Evolutionary conservation across 2,888 invertebrate genomes (phyloP), one percentile per base, ranked within the genome.

Genomic region (Catocala sponsa): DNA sequence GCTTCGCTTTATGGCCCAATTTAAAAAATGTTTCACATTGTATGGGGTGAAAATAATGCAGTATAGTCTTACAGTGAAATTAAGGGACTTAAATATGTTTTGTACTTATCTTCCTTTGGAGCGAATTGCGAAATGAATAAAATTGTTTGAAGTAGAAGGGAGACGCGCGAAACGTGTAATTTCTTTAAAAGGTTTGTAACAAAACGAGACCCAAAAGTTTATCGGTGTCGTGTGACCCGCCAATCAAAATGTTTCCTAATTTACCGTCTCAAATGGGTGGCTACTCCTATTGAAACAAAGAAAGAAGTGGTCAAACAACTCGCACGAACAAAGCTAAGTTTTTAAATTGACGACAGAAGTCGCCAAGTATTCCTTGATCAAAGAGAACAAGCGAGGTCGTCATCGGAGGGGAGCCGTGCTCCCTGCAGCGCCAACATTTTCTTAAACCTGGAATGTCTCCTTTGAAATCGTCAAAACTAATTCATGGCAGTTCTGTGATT

Each of bases 391-490:
- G 83, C 82, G 79, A 78, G 76, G 78, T 81, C 78, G 74, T 68
- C 71, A 63, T 63, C 59, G 74, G 72, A 81, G 78, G 74, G 76
- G 76, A 79, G 79, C 80, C 73, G 69, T 75, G 70, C 82, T 76
- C 79, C 81, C 82, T 80, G 76, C 63, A 76, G 80, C 77, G 79
- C 76, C 80, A 77, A 87, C 85, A 84, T 90, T 90, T 88, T 91
- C 86, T 88, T 89, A 88, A 89, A 87, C 88, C 83, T 84, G 84
- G 92, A 91, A 93, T 93, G 88, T 86, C 74, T 83, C 85, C 90
- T 91, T 91, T 90, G 89, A 88, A 85, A 86, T 84, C 83, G 83
- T 84, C 78, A 84, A 89, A 92, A 92, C 91, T 91, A 90, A 92
- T 91, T 87, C 87, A 82, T 90, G 88, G 88, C 89, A 84, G 81